Evolutionary conservation across 2,113 vertebrate species (phyloP).

Genomic region (Pipra filicauda): DNA sequence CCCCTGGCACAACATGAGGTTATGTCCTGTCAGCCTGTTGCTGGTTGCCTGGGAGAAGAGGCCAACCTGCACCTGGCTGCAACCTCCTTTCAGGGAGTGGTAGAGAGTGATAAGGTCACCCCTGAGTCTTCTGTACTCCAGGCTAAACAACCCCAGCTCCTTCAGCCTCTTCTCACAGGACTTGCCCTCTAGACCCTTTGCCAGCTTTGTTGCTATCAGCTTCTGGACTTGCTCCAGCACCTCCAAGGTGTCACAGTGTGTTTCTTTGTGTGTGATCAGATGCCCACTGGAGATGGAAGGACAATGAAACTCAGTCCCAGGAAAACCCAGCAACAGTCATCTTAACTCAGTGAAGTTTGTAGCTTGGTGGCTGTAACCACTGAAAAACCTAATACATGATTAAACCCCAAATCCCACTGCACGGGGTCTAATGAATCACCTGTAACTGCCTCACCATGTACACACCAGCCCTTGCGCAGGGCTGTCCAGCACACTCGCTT

Average conservation of each 20-base stretch:
- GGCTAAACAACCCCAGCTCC: neutral
- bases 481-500: fast-evolving
- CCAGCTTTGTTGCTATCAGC: neutral
- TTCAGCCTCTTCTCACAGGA: neutral
- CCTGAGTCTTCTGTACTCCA: neutral
- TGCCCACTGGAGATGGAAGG: neutral
- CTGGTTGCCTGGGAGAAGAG: neutral
- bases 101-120: neutral
- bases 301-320: neutral
- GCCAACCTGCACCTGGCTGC: neutral
- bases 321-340: neutral
- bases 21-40: neutral
- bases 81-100: neutral
- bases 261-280: neutral
- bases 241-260: neutral
- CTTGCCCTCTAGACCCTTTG: neutral
- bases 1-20: neutral
- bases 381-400: fast-evolving
- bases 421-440: neutral
- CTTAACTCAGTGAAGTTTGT: neutral
- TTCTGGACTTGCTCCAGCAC: neutral
- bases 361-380: fast-evolving
- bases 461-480: fast-evolving
- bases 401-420: neutral
- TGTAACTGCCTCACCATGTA: neutral